phyloP scores from a whole-genome alignment of 1,140 invertebrate genomes.

The Drosophila rufa region DNA sequence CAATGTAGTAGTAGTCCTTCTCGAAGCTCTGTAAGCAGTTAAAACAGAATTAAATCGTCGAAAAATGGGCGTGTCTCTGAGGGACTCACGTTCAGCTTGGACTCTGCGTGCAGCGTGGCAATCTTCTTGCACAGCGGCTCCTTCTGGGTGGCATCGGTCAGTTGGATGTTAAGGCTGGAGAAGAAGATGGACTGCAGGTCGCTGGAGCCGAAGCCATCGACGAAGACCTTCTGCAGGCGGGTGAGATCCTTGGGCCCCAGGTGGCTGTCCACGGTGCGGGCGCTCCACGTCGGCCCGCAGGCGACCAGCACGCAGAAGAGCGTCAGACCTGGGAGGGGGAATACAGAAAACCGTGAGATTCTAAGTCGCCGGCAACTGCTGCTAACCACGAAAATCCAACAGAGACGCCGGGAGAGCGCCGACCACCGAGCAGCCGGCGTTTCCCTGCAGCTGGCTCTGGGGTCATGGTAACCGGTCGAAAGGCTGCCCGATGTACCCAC shows the following conservation, averaged over 20 bases:
- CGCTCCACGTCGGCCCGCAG: slow-evolving; percentile 47
- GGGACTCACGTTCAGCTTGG: slow-evolving; percentile 79
- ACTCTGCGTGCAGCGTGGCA: slow-evolving; percentile 62
- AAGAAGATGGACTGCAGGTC: slow-evolving; percentile 83
- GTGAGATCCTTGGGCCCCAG: slow-evolving; percentile 69
- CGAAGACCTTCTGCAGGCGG: slow-evolving; percentile 80
- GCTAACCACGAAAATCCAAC: slow-evolving; percentile 49
- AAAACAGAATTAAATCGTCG: background rate
- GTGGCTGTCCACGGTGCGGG: slow-evolving; percentile 75
- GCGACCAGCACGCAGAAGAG: slow-evolving; percentile 58
- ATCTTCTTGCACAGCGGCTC: slow-evolving; percentile 70
- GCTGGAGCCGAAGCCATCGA: slow-evolving; percentile 74
- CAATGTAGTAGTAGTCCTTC: slow-evolving; percentile 83
- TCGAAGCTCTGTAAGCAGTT: slow-evolving; percentile 71
- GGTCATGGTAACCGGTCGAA: no score
- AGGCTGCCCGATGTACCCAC: slow-evolving; percentile 34
- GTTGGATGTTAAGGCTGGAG: slow-evolving; percentile 72
- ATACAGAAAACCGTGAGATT: slow-evolving; percentile 9
- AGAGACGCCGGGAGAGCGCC: slow-evolving; percentile 34
- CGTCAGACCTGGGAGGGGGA: slow-evolving; percentile 42
- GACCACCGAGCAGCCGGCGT: slow-evolving; percentile 53
- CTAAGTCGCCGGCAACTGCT: slow-evolving; percentile 52
- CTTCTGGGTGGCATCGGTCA: slow-evolving; percentile 63
- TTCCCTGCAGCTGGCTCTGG: slow-evolving; percentile 17
- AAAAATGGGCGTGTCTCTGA: background rate